These are phyloP conservation scores for Danio choprae DNA, from an alignment of 2,797 vertebrate species.

Conservation along the genomic window DNA sequence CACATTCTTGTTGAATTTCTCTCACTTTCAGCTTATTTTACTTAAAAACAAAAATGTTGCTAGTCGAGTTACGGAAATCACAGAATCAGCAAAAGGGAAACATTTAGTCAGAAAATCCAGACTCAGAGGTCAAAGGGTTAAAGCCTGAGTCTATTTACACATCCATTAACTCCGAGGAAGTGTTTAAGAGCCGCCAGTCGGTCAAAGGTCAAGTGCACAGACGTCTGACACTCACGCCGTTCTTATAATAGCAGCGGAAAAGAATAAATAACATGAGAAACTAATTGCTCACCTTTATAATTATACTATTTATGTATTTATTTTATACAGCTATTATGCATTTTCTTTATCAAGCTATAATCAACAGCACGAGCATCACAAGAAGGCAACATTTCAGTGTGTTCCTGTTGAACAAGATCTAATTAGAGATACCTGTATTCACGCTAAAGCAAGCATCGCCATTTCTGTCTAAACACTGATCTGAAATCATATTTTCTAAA, in stretches of 20 bases:
- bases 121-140: constrained; percentile 7
- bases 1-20: not conserved
- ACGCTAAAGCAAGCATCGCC: not conserved
- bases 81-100: not conserved
- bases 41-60: not conserved
- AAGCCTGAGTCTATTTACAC: constrained; percentile 10
- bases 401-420: not conserved
- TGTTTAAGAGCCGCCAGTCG: not conserved
- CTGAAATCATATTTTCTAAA: not conserved
- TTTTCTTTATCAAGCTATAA: constrained; percentile 6
- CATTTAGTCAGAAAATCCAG: not conserved
- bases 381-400: not conserved
- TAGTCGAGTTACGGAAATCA: not conserved
- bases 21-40: not conserved
- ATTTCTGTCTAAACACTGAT: not conserved
- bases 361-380: not conserved
- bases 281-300: not conserved
- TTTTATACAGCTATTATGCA: not conserved
- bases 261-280: not conserved
- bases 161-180: constrained; percentile 2
- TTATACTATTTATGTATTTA: not conserved
- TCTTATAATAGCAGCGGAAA: not conserved
- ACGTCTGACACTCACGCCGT: not conserved
- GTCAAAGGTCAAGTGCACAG: constrained; percentile 6
- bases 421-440: not conserved